Base-by-base conservation (phyloP, 1,140 invertebrate genomes). In the Saccostrea glomerata region DNA sequence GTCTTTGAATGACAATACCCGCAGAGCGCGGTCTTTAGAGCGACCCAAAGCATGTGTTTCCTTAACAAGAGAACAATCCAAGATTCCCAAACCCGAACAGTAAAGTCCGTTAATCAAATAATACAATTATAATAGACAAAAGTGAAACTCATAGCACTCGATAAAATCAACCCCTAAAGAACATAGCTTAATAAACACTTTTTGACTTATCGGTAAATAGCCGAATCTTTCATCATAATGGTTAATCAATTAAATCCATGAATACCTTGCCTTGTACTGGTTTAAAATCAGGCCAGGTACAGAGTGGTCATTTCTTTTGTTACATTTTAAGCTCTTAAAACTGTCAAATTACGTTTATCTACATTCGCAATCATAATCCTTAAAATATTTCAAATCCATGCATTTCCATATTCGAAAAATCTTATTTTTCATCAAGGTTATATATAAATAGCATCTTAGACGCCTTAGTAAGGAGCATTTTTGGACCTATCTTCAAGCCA, bases 1-100 rank as follows among this genome's bases (percentile, higher is more conserved):
- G 70, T 77, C 25, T 77, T 77, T 77, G 9, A 77, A 77, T 77
- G 70, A 77, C 70, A 77, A 77, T 30, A 77, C 70, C 70, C 70
- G 70, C 70, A 77, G 70, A 77, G 70, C 36, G 11, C 25, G 70
- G 25, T 77, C 70, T 77, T 77, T 77, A 77, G 70, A 77, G 25
- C 25, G 11, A 77, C 70, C 25, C 25, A 25, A 77, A 77, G 70
- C 70, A 77, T 77, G 70, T 77, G 70, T 77, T 77, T 77, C 70
- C 70, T 77, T 77, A 77, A 77, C 70, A 77, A 77, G 70, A 77
- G 70, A 77, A 77, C 70, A 77, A 77, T 77, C 30, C 70, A 77
- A 77, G 70, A 77, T 77, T 77, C 70, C 70, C 70, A 77, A 77
- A 77, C 70, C 70, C 25, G 70, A 30, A 30, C 70, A 30, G 70